A percentile compares a stretch with the other conserved stretches of the same genome.
These are phyloP conservation scores for Heliothis peltigera DNA, from an alignment of 2,888 invertebrate species.

Conservation along the genomic window DNA sequence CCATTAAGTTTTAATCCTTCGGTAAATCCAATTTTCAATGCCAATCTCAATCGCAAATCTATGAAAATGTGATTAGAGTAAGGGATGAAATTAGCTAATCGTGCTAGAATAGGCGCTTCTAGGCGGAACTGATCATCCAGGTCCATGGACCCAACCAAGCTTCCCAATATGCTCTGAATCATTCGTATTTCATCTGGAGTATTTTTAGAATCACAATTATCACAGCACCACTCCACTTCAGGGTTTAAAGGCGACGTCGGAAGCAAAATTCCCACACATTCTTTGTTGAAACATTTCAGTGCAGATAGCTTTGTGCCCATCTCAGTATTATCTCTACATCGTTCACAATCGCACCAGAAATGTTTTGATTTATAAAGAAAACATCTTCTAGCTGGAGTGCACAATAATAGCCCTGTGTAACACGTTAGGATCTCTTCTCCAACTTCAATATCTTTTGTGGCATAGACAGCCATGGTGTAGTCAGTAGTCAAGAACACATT, in stretches of 20 bases:
- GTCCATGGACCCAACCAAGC: conserved; percentile 86
- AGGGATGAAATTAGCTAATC: conserved; percentile 78
- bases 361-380: conserved; percentile 91
- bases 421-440: conserved; percentile 91
- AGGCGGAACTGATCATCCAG: conserved; percentile 85
- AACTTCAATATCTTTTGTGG: conserved; percentile 88
- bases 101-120: conserved; percentile 74
- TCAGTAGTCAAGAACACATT: conserved; percentile 90
- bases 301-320: conserved; percentile 89
- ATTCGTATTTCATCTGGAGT: conserved; percentile 82
- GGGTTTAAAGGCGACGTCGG: conserved; percentile 86
- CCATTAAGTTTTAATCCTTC: conserved; percentile 75
- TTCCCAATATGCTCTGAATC: conserved; percentile 87
- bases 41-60: conserved; percentile 78
- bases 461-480: conserved; percentile 89
- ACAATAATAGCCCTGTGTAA: conserved; percentile 92
- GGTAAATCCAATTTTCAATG: conserved; percentile 75
- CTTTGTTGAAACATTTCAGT: conserved; percentile 86
- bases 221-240: conserved; percentile 89
- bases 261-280: conserved; percentile 88
- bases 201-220: conserved; percentile 81
- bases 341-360: conserved; percentile 91
- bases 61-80: conserved; percentile 81
- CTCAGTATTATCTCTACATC: conserved; percentile 92
- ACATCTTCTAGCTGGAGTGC: conserved; percentile 90